A percentile compares a stretch with the other conserved stretches of the same genome.
Conservation (phyloP, 2,113 vertebrate species). For the Percopsis transmontana region DNA sequence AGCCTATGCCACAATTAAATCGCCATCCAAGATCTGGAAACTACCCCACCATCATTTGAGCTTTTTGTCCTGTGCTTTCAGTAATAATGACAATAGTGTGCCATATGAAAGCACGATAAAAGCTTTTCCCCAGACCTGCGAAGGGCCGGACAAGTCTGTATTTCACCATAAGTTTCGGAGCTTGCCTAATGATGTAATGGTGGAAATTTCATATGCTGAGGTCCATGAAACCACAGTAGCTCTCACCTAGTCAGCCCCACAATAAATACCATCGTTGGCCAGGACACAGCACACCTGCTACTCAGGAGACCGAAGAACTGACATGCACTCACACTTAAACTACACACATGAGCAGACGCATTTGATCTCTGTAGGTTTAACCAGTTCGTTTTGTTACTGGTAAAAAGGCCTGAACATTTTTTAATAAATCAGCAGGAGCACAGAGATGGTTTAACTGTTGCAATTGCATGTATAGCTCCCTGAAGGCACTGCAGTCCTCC, state of each 20-base stretch:
- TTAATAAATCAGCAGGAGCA: not conserved
- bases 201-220: conserved; percentile 21
- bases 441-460: not conserved
- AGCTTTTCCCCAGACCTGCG: not conserved
- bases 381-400: not conserved
- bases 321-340: not conserved
- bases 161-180: conserved; percentile 8
- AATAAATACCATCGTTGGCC: conserved; percentile 3
- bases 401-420: not conserved
- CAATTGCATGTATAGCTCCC: too few species aligned
- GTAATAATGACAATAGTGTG: not conserved
- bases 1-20: not conserved
- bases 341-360: not conserved
- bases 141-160: not conserved
- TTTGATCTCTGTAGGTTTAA: not conserved
- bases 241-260: conserved; percentile 7
- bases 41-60: not conserved
- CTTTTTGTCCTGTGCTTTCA: not conserved
- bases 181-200: conserved; percentile 56
- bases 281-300: conserved; percentile 12
- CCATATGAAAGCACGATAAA: conserved; percentile 5
- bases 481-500: not conserved
- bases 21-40: not conserved
- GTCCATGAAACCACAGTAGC: conserved; percentile 25
- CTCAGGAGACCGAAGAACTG: not conserved